Percentiles rank a stretch among this genome's conserved stretches.
phyloP scores from a whole-genome alignment of 2,113 vertebrate species.

The Vicugna pacos region DNA sequence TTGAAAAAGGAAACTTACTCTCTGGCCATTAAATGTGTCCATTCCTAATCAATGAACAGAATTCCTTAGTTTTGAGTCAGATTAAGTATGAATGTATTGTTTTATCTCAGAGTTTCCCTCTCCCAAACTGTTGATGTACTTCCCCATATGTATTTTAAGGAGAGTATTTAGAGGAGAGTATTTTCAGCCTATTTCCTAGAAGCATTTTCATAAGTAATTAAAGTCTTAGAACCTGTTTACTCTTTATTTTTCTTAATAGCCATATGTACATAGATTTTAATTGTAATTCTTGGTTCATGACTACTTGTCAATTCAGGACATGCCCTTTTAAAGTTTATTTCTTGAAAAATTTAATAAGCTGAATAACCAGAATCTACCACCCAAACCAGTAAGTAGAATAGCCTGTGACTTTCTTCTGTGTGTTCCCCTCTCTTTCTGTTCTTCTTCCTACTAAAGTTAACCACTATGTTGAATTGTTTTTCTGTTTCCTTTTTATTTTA shows the following conservation, averaged over 20 bases:
- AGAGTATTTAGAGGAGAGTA: neutral
- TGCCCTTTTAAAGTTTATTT: constrained; percentile 4
- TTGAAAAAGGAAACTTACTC: constrained; percentile 20
- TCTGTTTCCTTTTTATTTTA: neutral
- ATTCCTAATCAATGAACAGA: neutral
- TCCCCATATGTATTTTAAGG: neutral
- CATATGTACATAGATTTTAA: neutral
- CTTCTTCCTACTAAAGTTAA: neutral
- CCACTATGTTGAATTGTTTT: neutral
- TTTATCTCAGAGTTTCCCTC: neutral
- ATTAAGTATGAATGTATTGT: neutral
- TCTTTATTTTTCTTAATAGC: neutral
- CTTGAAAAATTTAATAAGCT: neutral
- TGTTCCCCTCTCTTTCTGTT: neutral
- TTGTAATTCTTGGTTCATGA: neutral
- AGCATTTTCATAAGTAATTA: neutral
- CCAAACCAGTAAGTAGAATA: neutral
- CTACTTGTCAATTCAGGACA: neutral
- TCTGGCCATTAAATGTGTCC: neutral
- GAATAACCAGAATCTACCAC: neutral
- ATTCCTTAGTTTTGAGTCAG: constrained; percentile 24
- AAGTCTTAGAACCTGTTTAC: neutral
- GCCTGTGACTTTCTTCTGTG: neutral
- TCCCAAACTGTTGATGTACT: neutral
- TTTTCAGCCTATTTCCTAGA: constrained; percentile 3